Base-by-base conservation (phyloP, 2,113 vertebrate species). In the Holacanthus passer region DNA sequence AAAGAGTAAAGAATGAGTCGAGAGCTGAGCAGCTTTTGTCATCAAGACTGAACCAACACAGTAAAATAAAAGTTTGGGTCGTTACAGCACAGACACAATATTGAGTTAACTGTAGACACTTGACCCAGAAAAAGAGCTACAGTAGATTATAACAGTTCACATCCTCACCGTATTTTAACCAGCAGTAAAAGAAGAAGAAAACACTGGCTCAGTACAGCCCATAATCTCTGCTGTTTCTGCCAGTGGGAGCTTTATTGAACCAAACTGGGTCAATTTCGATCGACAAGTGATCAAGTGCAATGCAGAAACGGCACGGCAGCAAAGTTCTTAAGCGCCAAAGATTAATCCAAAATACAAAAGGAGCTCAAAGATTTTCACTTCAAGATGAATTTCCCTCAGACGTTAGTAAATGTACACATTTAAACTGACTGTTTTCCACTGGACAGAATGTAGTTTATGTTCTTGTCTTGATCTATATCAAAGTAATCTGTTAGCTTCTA, bases 401-500 rank as follows among this genome's bases (percentile, higher is more conserved):
- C 52, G 27, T 59, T 7, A 45, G 3, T 63, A 20, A 29, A 45
- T 58, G n/a, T n/a, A 43, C 41, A 24, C 2, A 37, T 41, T 24
- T 3, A 22, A 39, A 13, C 5, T 14, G 31, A 29, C 47, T 19
- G 47, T 63, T 70, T 35, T 65, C n/a, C 41, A 73, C 24, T 5
- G 60, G 13, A 39, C 71, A 67, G 50, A 68, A 43, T 20, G 32
- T 5, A 17, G 45, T 29, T 73, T 45, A 37, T 52, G 50, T 2
- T 12, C 67, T 55, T 80, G 76, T 79, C 65, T 0, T 72, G 35
- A 52, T 63, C 45, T n/a, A 60, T 82, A 53, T 69, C 31, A 62
- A 52, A 60, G 78, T 62, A 68, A 78, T 89, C 73, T 80, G 55
- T 88, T 56, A 55, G n/a, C 11, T 72, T 71, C 1, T 22, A 37